A percentile compares a stretch with the other conserved stretches of the same genome.
These are phyloP conservation scores for Notodonta ziczac DNA, from an alignment of 2,888 invertebrate species.

Conservation along the genomic window DNA sequence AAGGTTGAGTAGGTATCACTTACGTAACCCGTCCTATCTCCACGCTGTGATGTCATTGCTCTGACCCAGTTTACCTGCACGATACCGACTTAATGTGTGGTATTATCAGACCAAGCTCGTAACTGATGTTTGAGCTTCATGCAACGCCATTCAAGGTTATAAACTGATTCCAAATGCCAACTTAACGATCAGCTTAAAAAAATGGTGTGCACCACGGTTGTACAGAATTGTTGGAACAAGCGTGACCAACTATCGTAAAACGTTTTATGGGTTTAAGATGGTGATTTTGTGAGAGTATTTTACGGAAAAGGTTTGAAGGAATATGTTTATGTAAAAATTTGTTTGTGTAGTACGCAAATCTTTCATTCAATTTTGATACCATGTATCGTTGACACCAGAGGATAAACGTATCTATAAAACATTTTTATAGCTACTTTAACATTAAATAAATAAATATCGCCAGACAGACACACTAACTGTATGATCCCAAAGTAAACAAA, in stretches of 20 bases:
- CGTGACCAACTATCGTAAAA: background rate
- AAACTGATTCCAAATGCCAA: background rate
- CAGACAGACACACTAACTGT: no score
- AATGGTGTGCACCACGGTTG: background rate
- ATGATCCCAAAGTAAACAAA: no score
- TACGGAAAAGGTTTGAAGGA: background rate
- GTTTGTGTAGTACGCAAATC: no score
- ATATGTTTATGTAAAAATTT: no score
- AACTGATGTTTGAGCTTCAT: constrained; percentile 14
- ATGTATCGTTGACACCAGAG: no score
- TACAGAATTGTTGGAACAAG: background rate
- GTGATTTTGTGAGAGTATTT: background rate
- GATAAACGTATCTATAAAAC: no score
- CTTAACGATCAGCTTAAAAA: background rate
- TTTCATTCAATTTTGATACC: no score
- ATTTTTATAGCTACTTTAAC: no score
- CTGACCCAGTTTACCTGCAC: constrained; percentile 54
- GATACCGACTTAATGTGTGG: constrained; percentile 39
- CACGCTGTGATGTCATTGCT: constrained; percentile 45
- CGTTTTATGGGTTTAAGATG: background rate
- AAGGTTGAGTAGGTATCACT: no score
- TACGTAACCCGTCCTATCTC: background rate
- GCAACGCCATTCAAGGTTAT: constrained; percentile 8
- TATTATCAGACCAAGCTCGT: constrained; percentile 49
- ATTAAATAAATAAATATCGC: no score